phyloP scores from a whole-genome alignment of 2,113 vertebrate species.

The Equus quagga region DNA sequence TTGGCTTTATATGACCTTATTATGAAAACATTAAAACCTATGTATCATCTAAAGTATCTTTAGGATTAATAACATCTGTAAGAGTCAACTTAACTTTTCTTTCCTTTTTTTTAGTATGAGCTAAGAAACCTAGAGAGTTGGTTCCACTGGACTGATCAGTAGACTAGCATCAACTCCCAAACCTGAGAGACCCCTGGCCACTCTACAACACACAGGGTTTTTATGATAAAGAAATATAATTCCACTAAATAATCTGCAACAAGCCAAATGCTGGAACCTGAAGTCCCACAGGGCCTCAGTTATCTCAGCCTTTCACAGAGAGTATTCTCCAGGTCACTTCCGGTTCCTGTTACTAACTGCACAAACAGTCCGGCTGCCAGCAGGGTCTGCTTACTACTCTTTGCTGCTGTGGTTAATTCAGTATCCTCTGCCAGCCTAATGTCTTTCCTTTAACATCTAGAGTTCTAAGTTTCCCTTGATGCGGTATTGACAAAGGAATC shows the following conservation, averaged over 20 bases:
- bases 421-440: background rate
- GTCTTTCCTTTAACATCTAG: constrained; percentile 16
- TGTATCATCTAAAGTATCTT: background rate
- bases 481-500: constrained; percentile 10
- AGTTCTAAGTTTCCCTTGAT: background rate
- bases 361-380: background rate
- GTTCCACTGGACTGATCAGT: background rate
- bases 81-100: background rate
- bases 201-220: background rate
- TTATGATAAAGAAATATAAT: background rate
- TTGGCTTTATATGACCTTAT: constrained; percentile 32
- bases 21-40: constrained; percentile 28
- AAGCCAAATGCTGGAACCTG: background rate
- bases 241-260: background rate
- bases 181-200: background rate
- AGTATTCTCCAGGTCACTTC: background rate
- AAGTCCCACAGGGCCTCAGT: background rate
- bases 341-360: background rate
- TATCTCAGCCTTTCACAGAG: background rate
- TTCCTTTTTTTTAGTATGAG: background rate
- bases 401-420: background rate
- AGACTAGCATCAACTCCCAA: background rate
- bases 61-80: constrained; percentile 34
- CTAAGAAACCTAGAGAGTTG: background rate
- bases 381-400: background rate